Percentiles rank a stretch among this genome's conserved stretches.
Conservation (phyloP, 2,113 vertebrate genomes). For the Thalassoma bifasciatum region DNA sequence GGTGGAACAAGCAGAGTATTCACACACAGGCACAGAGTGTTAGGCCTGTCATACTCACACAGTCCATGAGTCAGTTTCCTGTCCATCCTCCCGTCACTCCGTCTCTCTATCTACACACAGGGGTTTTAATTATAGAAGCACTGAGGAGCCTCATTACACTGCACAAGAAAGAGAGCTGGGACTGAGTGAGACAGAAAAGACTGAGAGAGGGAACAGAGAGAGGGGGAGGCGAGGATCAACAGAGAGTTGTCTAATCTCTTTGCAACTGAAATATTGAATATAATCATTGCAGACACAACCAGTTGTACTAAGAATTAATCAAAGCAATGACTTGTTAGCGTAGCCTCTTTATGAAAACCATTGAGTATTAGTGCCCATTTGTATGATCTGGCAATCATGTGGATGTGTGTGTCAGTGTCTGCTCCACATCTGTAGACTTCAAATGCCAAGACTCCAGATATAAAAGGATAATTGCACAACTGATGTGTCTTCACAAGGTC, state of each 20-base stretch:
- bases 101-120: constrained; percentile 53
- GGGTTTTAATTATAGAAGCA: constrained; percentile 74
- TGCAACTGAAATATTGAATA: constrained; percentile 58
- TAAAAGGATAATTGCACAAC: constrained; percentile 7
- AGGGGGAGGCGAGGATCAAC: constrained; percentile 40
- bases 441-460: constrained; percentile 24
- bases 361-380: constrained; percentile 34
- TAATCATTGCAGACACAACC: constrained; percentile 59
- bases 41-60: constrained; percentile 51
- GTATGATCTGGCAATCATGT: constrained; percentile 17
- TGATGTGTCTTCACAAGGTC: constrained; percentile 32
- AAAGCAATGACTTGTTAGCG: constrained; percentile 57
- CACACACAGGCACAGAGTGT: constrained; percentile 30
- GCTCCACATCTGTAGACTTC: constrained; percentile 32
- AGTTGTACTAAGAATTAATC: constrained; percentile 53
- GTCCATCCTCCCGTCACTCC: constrained; percentile 52
- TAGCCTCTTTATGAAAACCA: constrained; percentile 46
- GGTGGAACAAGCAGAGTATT: constrained; percentile 53
- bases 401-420: constrained; percentile 19
- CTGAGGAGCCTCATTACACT: constrained; percentile 61
- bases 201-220: constrained; percentile 30
- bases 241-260: constrained; percentile 39
- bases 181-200: constrained; percentile 29
- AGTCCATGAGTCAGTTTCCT: constrained; percentile 56
- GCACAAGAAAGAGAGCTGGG: constrained; percentile 26